Base-by-base conservation (phyloP, 1,140 invertebrate species). In the Eumaeus atala region DNA sequence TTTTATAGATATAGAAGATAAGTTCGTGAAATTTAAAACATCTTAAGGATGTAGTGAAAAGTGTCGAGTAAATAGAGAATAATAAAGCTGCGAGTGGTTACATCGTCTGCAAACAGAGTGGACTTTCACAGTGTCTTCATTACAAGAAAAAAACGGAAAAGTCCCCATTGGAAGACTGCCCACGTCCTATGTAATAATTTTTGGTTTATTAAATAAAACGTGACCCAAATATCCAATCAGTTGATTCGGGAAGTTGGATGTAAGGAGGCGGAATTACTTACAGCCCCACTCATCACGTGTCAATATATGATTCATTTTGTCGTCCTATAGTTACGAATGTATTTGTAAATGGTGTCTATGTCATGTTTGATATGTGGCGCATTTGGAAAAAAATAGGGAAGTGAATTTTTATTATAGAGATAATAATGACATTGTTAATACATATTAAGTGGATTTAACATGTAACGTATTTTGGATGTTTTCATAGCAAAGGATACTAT, bases 151-250 rank as follows among this genome's bases (percentile, higher is more conserved):
- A 68, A 74, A 65, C 57, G 55, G 58, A 66, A 64, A 66, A 73
- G 60, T 68, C 14, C 16, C 40, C 40, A 14, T 44, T 44, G 14
- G 40, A 16, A 16, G 40, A 60, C 47, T 35, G 51, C 67, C 71
- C 77, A 78, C 77, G 77, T 81, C 42, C 62, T 10, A 62, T 62
- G 71, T 81, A 77, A 78, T 81, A 81, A 81, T 81, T 77, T 77
- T 75, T 69, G 71, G 75, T 74, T 78, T 81, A 81, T 78, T 77
- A 74, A 78, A 81, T 78, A 75, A 77, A 73, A 81, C 77, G 75
- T 81, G 77, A 71, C 64, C 72, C 70, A 67, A 14, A 44, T 44
- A 44, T 44, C 50, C 51, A 63, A 75, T 71, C 54, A 58, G 58
- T 65, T 62, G 58, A 60, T 58, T 56, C 50, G 58, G 49, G 49